These are phyloP conservation scores for Lepus timidus DNA, from an alignment of 2,113 vertebrate species.

Conservation along the genomic window DNA sequence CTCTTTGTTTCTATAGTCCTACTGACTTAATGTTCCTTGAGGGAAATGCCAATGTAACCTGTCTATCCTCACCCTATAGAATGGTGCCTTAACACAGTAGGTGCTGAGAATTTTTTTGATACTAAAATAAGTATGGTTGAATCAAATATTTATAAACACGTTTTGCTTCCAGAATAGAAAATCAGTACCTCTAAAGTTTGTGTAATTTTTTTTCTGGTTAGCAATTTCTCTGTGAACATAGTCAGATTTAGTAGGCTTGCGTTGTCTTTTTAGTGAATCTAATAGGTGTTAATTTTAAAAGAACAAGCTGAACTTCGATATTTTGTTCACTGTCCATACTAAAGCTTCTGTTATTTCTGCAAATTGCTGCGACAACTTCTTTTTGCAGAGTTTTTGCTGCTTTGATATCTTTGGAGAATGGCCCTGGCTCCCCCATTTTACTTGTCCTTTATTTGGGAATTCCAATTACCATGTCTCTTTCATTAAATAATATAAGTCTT, in stretches of 20 bases:
- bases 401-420: slow-evolving; percentile 63
- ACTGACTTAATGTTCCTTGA: background rate
- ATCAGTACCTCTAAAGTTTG: slow-evolving; percentile 39
- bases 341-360: slow-evolving; percentile 55
- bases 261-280: slow-evolving; percentile 61
- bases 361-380: slow-evolving; percentile 56
- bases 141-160: slow-evolving; percentile 27
- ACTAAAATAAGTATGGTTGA: background rate
- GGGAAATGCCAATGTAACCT: background rate
- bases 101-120: background rate
- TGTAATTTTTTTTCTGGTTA: slow-evolving; percentile 19
- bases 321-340: slow-evolving; percentile 42
- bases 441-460: slow-evolving; percentile 41
- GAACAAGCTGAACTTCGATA: background rate
- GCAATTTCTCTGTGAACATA: slow-evolving; percentile 63
- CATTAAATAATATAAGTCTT: slow-evolving; percentile 60
- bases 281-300: slow-evolving; percentile 43
- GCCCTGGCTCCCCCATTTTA: slow-evolving; percentile 52
- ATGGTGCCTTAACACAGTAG: background rate
- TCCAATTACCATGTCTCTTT: slow-evolving; percentile 41
- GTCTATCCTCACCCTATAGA: background rate
- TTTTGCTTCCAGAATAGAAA: slow-evolving; percentile 58
- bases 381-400: slow-evolving; percentile 45
- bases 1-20: background rate
- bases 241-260: slow-evolving; percentile 24